Evolutionary conservation across 2,113 vertebrate genomes (phyloP).

Genomic region (Aviceda subcristata): DNA sequence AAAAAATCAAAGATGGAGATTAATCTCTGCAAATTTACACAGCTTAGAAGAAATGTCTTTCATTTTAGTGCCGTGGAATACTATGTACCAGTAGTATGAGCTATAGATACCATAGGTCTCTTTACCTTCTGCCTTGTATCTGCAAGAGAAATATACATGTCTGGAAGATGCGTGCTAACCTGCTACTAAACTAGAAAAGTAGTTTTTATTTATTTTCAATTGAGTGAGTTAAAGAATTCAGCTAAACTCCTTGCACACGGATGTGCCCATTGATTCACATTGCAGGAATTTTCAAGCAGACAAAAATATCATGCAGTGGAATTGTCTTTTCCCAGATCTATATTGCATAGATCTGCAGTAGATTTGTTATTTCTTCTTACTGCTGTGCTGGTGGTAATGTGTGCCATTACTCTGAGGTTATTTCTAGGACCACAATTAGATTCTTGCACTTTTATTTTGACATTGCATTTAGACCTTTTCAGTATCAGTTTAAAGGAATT

Average conservation of each 20-base stretch:
- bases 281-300: neutral
- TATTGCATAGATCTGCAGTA: too few relatives aligned
- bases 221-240: neutral
- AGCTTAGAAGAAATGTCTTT: neutral
- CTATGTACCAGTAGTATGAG: neutral
- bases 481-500: neutral
- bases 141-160: neutral
- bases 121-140: neutral
- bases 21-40: conserved; percentile 23
- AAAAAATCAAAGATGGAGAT: neutral
- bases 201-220: neutral
- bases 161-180: neutral
- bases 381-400: neutral
- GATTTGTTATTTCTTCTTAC: neutral
- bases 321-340: neutral
- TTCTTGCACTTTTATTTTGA: neutral
- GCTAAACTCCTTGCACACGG: neutral
- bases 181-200: neutral
- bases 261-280: neutral
- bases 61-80: neutral
- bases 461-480: neutral
- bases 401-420: neutral
- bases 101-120: neutral
- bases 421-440: neutral
- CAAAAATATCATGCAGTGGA: neutral